Conservation (phyloP, 2,888 invertebrate species). For the Sphaerophoria taeniata region DNA sequence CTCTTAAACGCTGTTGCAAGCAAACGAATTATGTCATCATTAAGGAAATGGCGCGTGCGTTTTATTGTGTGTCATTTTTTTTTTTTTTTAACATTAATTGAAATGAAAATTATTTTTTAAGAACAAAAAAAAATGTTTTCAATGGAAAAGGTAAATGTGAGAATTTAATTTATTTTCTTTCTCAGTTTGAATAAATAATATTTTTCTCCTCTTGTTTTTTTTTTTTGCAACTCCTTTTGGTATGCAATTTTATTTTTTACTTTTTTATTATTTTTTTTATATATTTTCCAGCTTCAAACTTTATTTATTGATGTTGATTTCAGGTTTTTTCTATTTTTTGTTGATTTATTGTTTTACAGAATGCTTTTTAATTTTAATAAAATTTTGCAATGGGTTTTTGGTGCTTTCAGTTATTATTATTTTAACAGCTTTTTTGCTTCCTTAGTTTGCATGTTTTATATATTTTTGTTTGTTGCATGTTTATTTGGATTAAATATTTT, state of each 20-base stretch:
- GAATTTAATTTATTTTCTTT: constrained; percentile 69
- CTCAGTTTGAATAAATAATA: constrained; percentile 40
- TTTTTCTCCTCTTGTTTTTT: constrained; percentile 58
- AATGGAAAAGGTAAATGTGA: constrained; percentile 70
- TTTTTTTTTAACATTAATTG: constrained; percentile 30
- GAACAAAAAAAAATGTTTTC: constrained; percentile 36
- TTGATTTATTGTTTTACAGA: constrained; percentile 12
- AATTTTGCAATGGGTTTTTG: constrained; percentile 24
- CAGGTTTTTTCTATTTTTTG: constrained; percentile 59
- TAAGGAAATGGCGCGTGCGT: constrained; percentile 56
- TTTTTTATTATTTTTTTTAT: too few species aligned
- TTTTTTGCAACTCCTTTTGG: constrained; percentile 47
- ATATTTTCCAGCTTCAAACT: constrained; percentile 65
- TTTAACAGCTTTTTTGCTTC: constrained; percentile 47
- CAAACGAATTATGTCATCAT: constrained; percentile 25
- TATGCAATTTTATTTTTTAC: constrained; percentile 50
- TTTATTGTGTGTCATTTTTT: constrained; percentile 55
- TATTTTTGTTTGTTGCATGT: constrained; percentile 50
- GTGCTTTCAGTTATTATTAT: constrained; percentile 25
- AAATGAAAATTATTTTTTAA: constrained; percentile 50
- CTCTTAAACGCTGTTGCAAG: constrained; percentile 10
- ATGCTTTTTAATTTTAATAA: constrained; percentile 9
- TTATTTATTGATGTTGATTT: constrained; percentile 59
- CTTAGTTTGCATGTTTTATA: constrained; percentile 7
- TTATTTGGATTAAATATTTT: constrained; percentile 68